Evolutionary conservation across 2,888 invertebrate genomes (phyloP).

Genomic region (Taphrorychus bicolor): DNA sequence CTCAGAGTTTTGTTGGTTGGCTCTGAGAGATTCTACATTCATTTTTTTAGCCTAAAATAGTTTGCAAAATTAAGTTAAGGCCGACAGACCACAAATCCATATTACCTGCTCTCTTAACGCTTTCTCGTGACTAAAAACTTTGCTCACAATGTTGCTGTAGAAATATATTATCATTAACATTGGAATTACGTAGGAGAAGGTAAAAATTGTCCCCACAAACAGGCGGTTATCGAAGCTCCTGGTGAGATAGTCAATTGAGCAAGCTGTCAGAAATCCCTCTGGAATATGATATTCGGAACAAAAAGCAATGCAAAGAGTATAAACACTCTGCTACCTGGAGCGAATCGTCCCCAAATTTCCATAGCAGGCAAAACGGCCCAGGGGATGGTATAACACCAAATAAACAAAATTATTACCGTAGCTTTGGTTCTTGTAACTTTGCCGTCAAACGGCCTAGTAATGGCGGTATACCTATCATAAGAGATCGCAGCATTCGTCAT

Average conservation of each 20-base stretch:
- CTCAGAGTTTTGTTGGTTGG: conserved; percentile 70
- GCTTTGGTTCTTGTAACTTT: conserved; percentile 83
- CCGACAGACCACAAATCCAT: no score
- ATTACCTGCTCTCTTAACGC: conserved; percentile 74
- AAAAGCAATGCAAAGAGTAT: no score
- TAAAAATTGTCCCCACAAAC: conserved; percentile 79
- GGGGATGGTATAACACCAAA: conserved; percentile 82
- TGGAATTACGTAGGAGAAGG: conserved; percentile 79
- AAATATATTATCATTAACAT: conserved; percentile 80
- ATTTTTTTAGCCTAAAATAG: conserved; percentile 82
- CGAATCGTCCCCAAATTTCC: conserved; percentile 86
- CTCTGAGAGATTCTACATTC: conserved; percentile 85
- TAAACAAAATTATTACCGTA: conserved; percentile 72
- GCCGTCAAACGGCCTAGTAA: conserved; percentile 83
- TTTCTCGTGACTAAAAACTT: conserved; percentile 87
- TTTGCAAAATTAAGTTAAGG: not conserved
- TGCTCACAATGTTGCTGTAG: conserved; percentile 86
- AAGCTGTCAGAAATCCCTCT: conserved; percentile 91
- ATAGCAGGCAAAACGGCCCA: conserved; percentile 81
- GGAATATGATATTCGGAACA: conserved; percentile 48
- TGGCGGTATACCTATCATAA: conserved; percentile 81
- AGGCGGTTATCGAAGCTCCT: conserved; percentile 79
- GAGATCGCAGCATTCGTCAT: conserved; percentile 87
- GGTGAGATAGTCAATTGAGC: conserved; percentile 82
- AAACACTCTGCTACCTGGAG: conserved; percentile 82